These are phyloP conservation scores for Homarus americanus DNA, from an alignment of 1,140 invertebrate species.

Conservation along the genomic window DNA sequence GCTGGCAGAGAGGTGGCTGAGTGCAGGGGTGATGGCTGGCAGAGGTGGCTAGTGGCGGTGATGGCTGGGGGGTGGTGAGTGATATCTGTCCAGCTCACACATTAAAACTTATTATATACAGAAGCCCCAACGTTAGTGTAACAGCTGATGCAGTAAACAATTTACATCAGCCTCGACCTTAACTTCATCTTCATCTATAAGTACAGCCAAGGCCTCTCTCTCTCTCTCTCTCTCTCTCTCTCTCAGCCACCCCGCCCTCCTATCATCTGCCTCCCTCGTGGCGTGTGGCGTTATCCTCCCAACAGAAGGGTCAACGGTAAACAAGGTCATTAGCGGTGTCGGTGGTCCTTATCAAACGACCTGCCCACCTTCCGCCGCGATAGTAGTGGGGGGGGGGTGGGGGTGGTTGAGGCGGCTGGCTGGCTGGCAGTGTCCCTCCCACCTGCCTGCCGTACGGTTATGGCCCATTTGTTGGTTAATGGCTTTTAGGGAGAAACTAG, in stretches of 20 bases:
- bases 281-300: conserved; percentile 27
- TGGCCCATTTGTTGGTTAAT: neutral
- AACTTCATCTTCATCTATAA: no score
- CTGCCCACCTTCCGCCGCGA: conserved; percentile 6
- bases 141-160: no score
- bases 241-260: neutral
- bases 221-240: neutral
- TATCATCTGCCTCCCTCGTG: conserved; percentile 4
- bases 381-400: neutral
- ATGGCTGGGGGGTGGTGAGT: no score
- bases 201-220: no score
- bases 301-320: conserved; percentile 46
- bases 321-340: conserved; percentile 63
- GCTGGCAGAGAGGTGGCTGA: no score
- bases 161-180: no score
- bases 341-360: conserved; percentile 26
- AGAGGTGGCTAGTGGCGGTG: neutral
- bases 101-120: no score
- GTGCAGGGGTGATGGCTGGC: no score
- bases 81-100: no score
- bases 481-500: neutral
- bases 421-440: conserved; percentile 28
- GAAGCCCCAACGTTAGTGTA: no score
- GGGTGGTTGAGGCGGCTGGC: no score
- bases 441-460: conserved; percentile 28